Evolutionary conservation across 2,888 invertebrate species (phyloP), one percentile per base, ranked within the genome.

Genomic region (Aspidapion aeneum): DNA sequence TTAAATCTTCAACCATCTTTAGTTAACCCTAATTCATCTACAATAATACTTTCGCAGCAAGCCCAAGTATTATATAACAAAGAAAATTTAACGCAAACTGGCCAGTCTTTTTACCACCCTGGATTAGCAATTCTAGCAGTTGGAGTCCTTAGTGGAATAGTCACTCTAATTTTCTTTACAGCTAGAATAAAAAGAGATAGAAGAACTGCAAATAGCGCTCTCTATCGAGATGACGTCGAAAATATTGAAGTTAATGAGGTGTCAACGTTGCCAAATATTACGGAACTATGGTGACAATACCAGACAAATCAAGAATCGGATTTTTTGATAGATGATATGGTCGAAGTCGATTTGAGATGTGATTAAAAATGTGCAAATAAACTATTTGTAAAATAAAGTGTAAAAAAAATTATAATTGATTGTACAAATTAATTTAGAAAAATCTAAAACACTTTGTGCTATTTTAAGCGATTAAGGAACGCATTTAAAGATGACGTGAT

Each of bases 261-360:
- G 71, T 81, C 81, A 68, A 64, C 60, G 21, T 72, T 84, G 68
- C 81, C 82, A 49, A 86, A 87, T 63, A 86, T 88, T 58, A 84
- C 86, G 56, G 88, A 89, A 73, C 82, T 89, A 66, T 89, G 89
- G 89, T 89, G 89, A 89, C 87, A 85, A 75, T 52, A 52, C n/a
- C 17, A 19, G 52, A 52, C 3, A 18, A 52, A n/a, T 18, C 5
- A 35, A 7, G 35, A 35, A 35, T 35, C 35, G 5, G 12, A 35
- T 35, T 35, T 35, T 66, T 60, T 66, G 21, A 62, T 35, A 54
- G 58, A 52, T 5, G 58, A 52, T 5, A 61, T 35, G 35, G 35
- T 35, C 5, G 35, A 35, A 35, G 35, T 35, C 3, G 35, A 35
- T 35, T 35, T 35, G 12, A 35, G 12, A 7, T 3, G 12, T 35